Percentiles rank a stretch among this genome's conserved stretches.
Conservation (phyloP, 2,113 vertebrate genomes). For the Myrmophylax atrothorax region DNA sequence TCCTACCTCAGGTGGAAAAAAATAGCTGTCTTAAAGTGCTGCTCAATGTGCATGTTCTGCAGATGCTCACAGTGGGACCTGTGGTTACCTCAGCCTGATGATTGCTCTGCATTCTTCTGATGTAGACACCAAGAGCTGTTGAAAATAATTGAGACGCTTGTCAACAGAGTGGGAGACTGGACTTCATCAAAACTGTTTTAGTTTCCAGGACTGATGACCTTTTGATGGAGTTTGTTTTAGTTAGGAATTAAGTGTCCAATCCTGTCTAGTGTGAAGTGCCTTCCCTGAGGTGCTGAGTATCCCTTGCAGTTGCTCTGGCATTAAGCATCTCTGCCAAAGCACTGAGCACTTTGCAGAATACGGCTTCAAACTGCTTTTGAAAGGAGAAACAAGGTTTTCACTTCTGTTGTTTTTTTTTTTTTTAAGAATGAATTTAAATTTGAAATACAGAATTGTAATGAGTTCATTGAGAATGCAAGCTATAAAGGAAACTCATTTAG, state of each 20-base stretch:
- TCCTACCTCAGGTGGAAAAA: constrained; percentile 74
- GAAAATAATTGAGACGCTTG: constrained; percentile 96
- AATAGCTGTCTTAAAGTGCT: constrained; percentile 73
- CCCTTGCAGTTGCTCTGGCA: neutral
- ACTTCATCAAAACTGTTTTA: constrained; percentile 90
- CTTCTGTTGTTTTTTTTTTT: neutral
- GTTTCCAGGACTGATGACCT: constrained; percentile 88
- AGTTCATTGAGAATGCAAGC: neutral
- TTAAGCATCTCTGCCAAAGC: neutral
- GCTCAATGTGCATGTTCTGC: constrained; percentile 62
- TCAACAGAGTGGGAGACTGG: constrained; percentile 87
- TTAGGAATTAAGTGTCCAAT: constrained; percentile 77
- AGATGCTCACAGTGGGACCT: constrained; percentile 74
- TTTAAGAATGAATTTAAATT: neutral
- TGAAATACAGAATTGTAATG: neutral
- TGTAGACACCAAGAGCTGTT: constrained; percentile 89
- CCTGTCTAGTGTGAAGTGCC: constrained; percentile 51
- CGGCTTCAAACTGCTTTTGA: constrained; percentile 27
- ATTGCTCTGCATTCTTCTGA: constrained; percentile 90
- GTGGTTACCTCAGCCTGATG: constrained; percentile 80
- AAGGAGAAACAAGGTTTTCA: constrained; percentile 41
- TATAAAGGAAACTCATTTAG: neutral
- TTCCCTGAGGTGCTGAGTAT: constrained; percentile 40
- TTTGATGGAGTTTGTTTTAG: constrained; percentile 83
- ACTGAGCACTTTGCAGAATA: neutral